Evolutionary conservation across 2,797 vertebrate genomes (phyloP), one percentile per base, ranked within the genome.

Genomic region (Pelobates cultripes): DNA sequence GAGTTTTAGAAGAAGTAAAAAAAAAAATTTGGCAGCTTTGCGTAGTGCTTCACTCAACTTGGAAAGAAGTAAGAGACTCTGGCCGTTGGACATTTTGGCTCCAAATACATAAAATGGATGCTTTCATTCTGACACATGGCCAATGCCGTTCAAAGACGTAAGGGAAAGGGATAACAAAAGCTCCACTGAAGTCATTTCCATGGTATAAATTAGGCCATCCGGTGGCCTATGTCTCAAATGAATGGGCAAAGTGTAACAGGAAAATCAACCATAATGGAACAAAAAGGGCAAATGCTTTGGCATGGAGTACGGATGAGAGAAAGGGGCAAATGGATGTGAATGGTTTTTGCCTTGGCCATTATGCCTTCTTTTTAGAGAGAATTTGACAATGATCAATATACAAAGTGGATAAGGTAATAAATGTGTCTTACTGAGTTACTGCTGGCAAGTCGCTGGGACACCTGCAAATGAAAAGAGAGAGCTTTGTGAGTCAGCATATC

Each of bases 231-330:
- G 90, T 92, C 90, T 92, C 92, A 92, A 93, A 94, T 96, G 95
- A 97, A 94, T 91, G 87, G 90, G 88, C 93, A 94, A 94, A 96
- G 95, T 95, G 94, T 92, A 89, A 94, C 96, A 96, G 97, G 97
- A 96, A 97, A 93, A 92, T 87, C 86, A 3, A 75, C 87, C 86
- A 92, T 95, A 95, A 96, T 96, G 93, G 93, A 94, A 91, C 91
- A 91, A 91, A 91, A 87, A 42, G 43, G 92, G 93, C 90, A 93
- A 93, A 95, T 93, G 95, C 94, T 88, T 93, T 93, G 90, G 89
- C 89, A 94, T 86, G 86, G 86, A 89, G 88, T 88, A 83, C 87
- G 86, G 82, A 88, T 86, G 92, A 92, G 88, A 87, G 91, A 90
- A 89, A 14, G 15, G 90, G 91, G 89, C 90, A 7, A 73, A 81